Evolutionary conservation across 2,797 vertebrate genomes (phyloP), one percentile per base, ranked within the genome.

Genomic region (Eupleurogrammus muticus): DNA sequence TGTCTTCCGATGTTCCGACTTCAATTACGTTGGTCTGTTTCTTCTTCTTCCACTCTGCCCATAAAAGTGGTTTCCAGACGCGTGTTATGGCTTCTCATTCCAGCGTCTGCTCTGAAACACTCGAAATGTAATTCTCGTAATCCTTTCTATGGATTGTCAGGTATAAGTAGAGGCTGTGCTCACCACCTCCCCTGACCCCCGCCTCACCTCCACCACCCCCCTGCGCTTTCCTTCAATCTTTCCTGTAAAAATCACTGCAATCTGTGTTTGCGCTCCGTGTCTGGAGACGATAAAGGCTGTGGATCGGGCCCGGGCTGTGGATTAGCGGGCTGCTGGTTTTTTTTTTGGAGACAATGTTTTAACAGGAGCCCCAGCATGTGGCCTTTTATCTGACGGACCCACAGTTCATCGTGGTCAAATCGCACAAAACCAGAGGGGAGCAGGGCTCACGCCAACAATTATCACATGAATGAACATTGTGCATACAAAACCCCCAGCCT

Each of bases 401-500:
- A 84, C 81, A 85, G 92, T 95, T 95, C 91, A 93, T 91, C 83
- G 71, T 82, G 90, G 93, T 93, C 90, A 93, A 90, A 93, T 92
- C 88, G 6, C 83, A 92, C 90, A 92, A 90, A 92, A 89, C 85
- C 89, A 89, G 85, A 91, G 86, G 87, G 89, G 88, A 89, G 82
- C 52, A 34, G 59, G 85, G 85, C 87, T 91, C 89, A 91, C 74
- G 73, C 73, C 77, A 85, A 88, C 89, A 90, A 94, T 94, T 94
- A 94, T 81, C 92, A 93, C 90, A 93, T 94, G 92, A 94, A 95
- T 93, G 87, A 92, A 89, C 85, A 83, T 80, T 91, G 81, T 86
- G 69, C 65, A 54, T 9, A 38, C 67, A 75, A 83, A 89, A 17
- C 47, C 57, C 72, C 49, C 74, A 69, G 32, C 17, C 51, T 6